Conservation (phyloP, 2,797 vertebrate species). For the Tachyglossus aculeatus region DNA sequence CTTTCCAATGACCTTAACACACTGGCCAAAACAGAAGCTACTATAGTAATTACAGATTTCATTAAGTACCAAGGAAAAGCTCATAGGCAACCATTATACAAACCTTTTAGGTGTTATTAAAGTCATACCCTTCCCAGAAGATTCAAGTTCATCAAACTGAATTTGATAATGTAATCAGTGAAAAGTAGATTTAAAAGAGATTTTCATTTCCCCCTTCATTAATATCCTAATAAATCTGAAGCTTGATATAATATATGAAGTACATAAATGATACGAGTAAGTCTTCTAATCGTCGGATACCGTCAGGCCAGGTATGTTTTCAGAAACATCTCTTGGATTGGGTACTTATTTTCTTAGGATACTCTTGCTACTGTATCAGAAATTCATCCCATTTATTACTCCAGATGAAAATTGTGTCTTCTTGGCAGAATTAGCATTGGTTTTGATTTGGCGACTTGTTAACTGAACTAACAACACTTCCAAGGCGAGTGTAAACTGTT, state of each 20-base stretch:
- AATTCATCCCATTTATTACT: neutral
- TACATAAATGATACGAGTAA: slow-evolving; percentile 1
- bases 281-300: slow-evolving; percentile 16
- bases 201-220: slow-evolving; percentile 35
- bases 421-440: no score
- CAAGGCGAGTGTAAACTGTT: no score
- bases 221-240: slow-evolving; percentile 42
- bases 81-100: slow-evolving; percentile 52
- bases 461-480: no score
- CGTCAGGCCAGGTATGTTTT: slow-evolving; percentile 19
- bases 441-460: no score
- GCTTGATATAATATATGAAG: slow-evolving; percentile 36
- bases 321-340: neutral
- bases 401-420: slow-evolving; percentile 18
- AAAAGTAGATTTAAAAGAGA: slow-evolving; percentile 40
- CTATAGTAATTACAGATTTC: slow-evolving; percentile 73
- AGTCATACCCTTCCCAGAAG: slow-evolving; percentile 61
- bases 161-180: slow-evolving; percentile 55
- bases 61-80: slow-evolving; percentile 64
- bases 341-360: slow-evolving; percentile 42
- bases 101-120: slow-evolving; percentile 64
- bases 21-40: slow-evolving; percentile 51
- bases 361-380: slow-evolving; percentile 36
- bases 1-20: slow-evolving; percentile 58
- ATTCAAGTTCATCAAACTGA: slow-evolving; percentile 62